Conservation (phyloP, 1,140 invertebrate species). For the Tribolium castaneum region DNA sequence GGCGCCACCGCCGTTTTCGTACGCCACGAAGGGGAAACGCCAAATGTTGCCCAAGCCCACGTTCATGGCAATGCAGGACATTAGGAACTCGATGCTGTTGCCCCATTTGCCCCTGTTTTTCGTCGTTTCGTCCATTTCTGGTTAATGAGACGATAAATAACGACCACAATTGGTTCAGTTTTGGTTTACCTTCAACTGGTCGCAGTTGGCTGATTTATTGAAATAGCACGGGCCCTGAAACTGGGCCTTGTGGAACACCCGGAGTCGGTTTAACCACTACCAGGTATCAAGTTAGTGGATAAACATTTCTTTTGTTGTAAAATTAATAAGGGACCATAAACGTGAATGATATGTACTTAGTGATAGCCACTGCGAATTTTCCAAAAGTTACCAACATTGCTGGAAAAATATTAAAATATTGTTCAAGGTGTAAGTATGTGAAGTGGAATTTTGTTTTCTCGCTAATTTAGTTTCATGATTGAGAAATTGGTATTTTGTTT, state of each 20-base stretch:
- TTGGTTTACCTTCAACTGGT: too few relatives aligned
- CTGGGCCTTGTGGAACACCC: too few relatives aligned
- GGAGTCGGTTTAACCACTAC: background rate
- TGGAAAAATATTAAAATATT: background rate
- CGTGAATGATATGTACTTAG: background rate
- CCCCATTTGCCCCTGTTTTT: constrained; percentile 78
- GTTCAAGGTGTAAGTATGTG: too few relatives aligned
- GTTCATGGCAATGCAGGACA: constrained; percentile 89
- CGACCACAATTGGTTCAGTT: background rate
- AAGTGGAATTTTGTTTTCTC: too few relatives aligned
- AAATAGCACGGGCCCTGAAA: too few relatives aligned
- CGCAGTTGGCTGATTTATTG: too few relatives aligned
- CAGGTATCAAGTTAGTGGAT: background rate
- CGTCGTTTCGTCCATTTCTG: background rate
- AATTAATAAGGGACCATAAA: background rate
- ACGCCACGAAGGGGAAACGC: constrained; percentile 88
- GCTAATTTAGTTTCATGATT: background rate
- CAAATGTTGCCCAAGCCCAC: constrained; percentile 92
- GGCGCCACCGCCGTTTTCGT: constrained; percentile 86
- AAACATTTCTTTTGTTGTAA: background rate
- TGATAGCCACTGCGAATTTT: background rate
- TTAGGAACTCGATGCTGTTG: constrained; percentile 86
- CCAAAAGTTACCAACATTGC: background rate
- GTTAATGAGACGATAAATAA: too few relatives aligned
- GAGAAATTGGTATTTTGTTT: background rate